A percentile compares a stretch with the other conserved stretches of the same genome.
Conservation (phyloP, 2,113 vertebrate genomes). For the Perca schrenkii region DNA sequence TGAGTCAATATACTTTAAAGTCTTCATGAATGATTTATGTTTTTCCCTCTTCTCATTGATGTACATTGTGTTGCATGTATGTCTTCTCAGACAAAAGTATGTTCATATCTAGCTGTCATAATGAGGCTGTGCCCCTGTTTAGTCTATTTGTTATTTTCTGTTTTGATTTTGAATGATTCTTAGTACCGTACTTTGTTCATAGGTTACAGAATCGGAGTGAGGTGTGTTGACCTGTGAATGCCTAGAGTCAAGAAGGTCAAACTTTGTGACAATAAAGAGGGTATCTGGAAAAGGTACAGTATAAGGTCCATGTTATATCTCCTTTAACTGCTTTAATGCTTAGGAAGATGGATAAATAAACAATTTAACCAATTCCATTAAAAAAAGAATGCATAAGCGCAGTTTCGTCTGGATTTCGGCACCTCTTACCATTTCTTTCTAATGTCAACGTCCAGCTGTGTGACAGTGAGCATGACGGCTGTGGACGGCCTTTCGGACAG, state of each 20-base stretch:
- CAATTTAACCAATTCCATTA: not conserved
- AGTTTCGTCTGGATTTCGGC: not conserved
- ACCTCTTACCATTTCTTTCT: constrained; percentile 18
- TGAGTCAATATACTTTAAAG: not conserved
- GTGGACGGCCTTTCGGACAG: constrained; percentile 87
- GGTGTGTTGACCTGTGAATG: constrained; percentile 91
- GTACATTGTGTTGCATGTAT: constrained; percentile 2
- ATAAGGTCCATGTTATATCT: not conserved
- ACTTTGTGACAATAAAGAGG: constrained; percentile 90
- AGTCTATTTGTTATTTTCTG: not conserved
- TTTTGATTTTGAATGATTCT: constrained; percentile 4
- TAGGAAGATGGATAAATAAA: not conserved
- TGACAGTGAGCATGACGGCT: constrained; percentile 89
- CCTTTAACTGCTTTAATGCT: not conserved
- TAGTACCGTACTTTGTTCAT: not conserved
- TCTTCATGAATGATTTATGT: not conserved
- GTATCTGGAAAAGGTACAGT: constrained; percentile 92
- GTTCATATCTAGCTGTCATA: not conserved
- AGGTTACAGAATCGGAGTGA: constrained; percentile 86
- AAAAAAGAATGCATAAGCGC: not conserved
- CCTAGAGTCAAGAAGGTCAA: constrained; percentile 96
- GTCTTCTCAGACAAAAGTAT: not conserved
- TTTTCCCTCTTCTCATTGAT: not conserved
- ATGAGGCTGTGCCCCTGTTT: not conserved
- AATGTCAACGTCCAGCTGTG: constrained; percentile 72